Evolutionary conservation across 2,888 invertebrate genomes (phyloP).

Genomic region (Adineta ricciae): DNA sequence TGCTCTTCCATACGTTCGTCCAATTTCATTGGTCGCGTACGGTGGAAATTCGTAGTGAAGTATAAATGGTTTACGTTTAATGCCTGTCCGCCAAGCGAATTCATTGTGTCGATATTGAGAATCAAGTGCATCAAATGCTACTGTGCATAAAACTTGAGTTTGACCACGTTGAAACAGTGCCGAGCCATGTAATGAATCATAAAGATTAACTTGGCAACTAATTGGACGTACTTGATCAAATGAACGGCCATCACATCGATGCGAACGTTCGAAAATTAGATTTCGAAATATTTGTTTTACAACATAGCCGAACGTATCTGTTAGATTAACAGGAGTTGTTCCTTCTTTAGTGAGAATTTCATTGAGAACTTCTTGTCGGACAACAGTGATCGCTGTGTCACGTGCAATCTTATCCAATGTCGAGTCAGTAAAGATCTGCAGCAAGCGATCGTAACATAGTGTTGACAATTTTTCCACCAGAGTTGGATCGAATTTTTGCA

Average conservation of each 20-base stretch:
- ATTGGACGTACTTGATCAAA: constrained; percentile 72
- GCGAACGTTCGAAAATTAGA: constrained; percentile 24
- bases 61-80: constrained; percentile 88
- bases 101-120: constrained; percentile 81
- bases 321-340: background rate
- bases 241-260: constrained; percentile 65
- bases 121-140: constrained; percentile 83
- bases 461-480: background rate
- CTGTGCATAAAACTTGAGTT: constrained; percentile 84
- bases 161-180: constrained; percentile 91
- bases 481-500: background rate
- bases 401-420: constrained; percentile 26
- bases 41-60: constrained; percentile 97
- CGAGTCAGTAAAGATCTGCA: constrained; percentile 28
- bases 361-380: constrained; percentile 22
- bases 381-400: constrained; percentile 23
- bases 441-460: constrained; percentile 23
- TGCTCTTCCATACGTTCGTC: constrained; percentile 56
- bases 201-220: constrained; percentile 71
- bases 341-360: background rate
- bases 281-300: constrained; percentile 27
- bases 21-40: constrained; percentile 90
- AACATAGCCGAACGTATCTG: constrained; percentile 29
- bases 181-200: constrained; percentile 84
- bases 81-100: background rate